Conservation (phyloP, 2,888 invertebrate genomes). For the Lycocerus yunnanus region DNA sequence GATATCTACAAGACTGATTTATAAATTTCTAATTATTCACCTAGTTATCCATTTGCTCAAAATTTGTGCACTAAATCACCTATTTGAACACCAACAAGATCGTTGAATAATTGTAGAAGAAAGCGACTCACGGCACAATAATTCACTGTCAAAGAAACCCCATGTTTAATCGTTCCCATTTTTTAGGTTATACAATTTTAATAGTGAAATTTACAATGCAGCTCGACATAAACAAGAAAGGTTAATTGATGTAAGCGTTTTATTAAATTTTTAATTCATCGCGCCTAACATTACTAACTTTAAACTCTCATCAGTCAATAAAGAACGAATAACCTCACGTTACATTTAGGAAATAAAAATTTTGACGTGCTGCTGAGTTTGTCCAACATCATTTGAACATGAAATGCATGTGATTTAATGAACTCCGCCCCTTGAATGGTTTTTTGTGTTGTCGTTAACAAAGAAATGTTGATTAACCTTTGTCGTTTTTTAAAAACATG, state of each 20-base stretch:
- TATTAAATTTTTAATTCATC: neutral
- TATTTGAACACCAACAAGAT: constrained; percentile 24
- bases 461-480: neutral
- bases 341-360: neutral
- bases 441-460: neutral
- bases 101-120: neutral
- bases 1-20: constrained; percentile 33
- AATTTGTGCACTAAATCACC: constrained; percentile 27
- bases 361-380: neutral
- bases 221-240: neutral
- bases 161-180: constrained; percentile 25
- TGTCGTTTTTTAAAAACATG: neutral
- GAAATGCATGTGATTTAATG: neutral
- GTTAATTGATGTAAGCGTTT: neutral
- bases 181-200: constrained; percentile 6
- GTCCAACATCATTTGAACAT: neutral
- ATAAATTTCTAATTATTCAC: constrained; percentile 31
- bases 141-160: constrained; percentile 7
- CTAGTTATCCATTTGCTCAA: constrained; percentile 35
- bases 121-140: constrained; percentile 8
- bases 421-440: neutral
- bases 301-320: neutral
- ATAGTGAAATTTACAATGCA: constrained; percentile 8
- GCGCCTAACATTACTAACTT: neutral
- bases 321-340: neutral